Evolutionary conservation across 1,140 invertebrate species (phyloP).

Genomic region (Rhopalosiphum padi): DNA sequence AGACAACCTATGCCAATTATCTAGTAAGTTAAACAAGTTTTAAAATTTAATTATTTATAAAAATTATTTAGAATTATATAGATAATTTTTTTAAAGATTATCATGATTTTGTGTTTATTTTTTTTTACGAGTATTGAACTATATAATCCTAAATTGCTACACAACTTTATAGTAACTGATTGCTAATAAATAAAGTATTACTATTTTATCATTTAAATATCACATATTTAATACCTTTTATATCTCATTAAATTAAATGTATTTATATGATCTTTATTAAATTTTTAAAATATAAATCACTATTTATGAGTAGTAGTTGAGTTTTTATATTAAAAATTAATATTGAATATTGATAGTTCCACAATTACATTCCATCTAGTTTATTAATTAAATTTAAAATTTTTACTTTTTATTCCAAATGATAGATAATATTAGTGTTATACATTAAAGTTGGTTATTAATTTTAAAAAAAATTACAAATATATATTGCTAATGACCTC

Average conservation of each 20-base stretch:
- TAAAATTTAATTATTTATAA: not conserved
- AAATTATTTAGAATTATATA: not conserved
- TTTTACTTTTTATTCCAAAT: not conserved
- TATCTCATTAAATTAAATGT: not conserved
- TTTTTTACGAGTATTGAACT: not conserved
- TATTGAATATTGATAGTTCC: not conserved
- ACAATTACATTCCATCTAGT: not conserved
- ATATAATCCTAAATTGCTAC: not conserved
- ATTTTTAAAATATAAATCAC: not conserved
- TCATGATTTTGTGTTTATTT: not conserved
- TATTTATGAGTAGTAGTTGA: not conserved
- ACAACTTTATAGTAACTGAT: not conserved
- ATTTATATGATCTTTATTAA: not conserved
- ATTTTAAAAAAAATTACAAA: not conserved
- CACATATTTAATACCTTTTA: not conserved
- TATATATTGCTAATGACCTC: not conserved
- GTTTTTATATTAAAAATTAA: not conserved
- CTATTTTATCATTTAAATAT: not conserved
- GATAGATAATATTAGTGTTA: not conserved
- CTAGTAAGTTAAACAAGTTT: slow-evolving; percentile 32
- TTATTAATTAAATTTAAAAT: not conserved
- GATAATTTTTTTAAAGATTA: not conserved
- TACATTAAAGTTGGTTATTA: not conserved
- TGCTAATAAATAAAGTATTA: not conserved
- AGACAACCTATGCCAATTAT: slow-evolving; percentile 42